A percentile compares a stretch with the other conserved stretches of the same genome.
Evolutionary conservation across 2,113 vertebrate species (phyloP).

Genomic region (Gulo gulo): DNA sequence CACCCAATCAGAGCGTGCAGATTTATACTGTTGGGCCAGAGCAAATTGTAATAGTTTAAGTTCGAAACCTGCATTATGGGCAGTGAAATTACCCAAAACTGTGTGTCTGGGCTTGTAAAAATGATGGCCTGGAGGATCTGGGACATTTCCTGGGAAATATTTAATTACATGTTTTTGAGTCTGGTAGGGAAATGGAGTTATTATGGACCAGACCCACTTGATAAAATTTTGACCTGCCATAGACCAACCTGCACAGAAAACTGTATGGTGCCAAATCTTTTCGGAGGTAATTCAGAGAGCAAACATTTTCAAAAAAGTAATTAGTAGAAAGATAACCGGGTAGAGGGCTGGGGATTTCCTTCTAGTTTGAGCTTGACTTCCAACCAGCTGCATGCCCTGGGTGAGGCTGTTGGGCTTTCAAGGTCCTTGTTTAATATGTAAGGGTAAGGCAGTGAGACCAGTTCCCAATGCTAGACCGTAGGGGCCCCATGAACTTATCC

Average conservation of each 20-base stretch:
- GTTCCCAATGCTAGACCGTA: too few species aligned
- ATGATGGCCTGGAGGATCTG: not conserved
- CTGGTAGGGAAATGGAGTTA: not conserved
- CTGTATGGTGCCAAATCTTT: not conserved
- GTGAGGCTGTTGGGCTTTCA: rapidly evolving
- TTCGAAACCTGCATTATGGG: not conserved
- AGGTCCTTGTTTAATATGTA: not conserved
- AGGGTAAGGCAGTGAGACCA: not conserved
- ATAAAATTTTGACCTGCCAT: not conserved
- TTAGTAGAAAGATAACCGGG: not conserved
- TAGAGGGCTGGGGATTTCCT: not conserved
- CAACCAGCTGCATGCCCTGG: not conserved
- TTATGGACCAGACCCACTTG: not conserved
- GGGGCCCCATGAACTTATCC: rapidly evolving
- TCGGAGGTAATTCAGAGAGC: not conserved
- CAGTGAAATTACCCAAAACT: not conserved
- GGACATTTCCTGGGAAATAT: not conserved
- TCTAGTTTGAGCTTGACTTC: not conserved
- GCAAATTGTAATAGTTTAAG: not conserved
- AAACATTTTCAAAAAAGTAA: not conserved
- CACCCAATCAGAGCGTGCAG: not conserved
- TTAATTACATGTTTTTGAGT: not conserved
- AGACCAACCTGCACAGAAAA: not conserved
- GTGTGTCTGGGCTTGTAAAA: not conserved
- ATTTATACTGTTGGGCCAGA: not conserved